These are phyloP conservation scores for Casuarius casuarius DNA, from an alignment of 2,113 vertebrate genomes.

Conservation along the genomic window DNA sequence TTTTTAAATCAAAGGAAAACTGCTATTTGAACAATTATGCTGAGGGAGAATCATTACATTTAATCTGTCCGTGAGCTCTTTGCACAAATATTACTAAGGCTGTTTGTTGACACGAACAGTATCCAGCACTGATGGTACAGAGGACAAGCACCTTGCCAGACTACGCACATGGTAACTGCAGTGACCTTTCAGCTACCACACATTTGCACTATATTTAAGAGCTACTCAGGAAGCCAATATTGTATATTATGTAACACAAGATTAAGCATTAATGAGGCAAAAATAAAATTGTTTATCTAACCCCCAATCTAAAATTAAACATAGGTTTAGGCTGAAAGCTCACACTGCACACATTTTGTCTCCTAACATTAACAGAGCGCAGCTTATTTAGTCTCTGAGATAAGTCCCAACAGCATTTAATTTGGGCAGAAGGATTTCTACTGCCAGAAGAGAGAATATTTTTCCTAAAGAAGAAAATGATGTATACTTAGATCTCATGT, in stretches of 20 bases:
- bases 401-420: constrained; percentile 19
- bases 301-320: constrained; percentile 67
- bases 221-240: constrained; percentile 54
- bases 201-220: constrained; percentile 8
- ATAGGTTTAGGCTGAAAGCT: constrained; percentile 56
- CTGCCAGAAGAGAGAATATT: not conserved
- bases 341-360: constrained; percentile 33
- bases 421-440: not conserved
- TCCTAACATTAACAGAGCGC: constrained; percentile 40
- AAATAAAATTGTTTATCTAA: constrained; percentile 73
- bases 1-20: not conserved
- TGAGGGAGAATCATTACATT: not conserved
- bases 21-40: not conserved
- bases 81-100: not conserved
- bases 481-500: not conserved
- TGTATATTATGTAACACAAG: constrained; percentile 68
- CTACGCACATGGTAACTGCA: not conserved
- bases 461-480: constrained; percentile 29
- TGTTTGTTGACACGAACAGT: not conserved
- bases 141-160: constrained; percentile 40
- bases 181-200: constrained; percentile 15
- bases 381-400: constrained; percentile 34
- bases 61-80: fast-evolving
- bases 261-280: constrained; percentile 72
- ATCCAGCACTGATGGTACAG: not conserved